Evolutionary conservation across 2,113 vertebrate genomes (phyloP).

Genomic region (Ochotona princeps): DNA sequence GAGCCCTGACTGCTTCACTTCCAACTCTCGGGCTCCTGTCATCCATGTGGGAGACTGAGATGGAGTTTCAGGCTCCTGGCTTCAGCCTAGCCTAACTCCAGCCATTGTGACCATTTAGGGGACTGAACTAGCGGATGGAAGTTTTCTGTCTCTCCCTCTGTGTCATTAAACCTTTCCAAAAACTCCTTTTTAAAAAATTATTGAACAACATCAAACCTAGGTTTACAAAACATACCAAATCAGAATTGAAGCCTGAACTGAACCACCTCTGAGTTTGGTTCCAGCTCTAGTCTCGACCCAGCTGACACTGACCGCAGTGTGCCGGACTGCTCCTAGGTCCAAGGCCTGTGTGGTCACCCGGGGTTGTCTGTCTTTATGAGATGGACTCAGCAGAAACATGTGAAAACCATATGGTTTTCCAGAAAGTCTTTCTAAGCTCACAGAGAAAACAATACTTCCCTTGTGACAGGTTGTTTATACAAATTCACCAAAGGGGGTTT

Average conservation of each 20-base stretch:
- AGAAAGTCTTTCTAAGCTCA: neutral
- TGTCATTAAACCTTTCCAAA: neutral
- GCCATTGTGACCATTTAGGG: too few species aligned
- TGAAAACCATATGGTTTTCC: slow-evolving; percentile 8
- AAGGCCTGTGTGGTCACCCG: neutral
- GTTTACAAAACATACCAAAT: slow-evolving; percentile 23
- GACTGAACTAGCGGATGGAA: too few species aligned
- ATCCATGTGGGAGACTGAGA: too few species aligned
- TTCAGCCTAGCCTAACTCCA: too few species aligned
- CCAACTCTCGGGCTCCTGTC: too few species aligned
- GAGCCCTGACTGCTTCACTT: too few species aligned
- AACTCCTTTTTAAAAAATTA: neutral
- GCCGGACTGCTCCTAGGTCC: neutral
- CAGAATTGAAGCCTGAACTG: slow-evolving; percentile 34
- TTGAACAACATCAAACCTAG: slow-evolving; percentile 3
- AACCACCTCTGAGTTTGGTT: neutral
- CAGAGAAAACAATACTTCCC: slow-evolving; percentile 2
- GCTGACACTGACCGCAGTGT: neutral
- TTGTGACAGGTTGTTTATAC: neutral
- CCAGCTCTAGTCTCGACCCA: neutral
- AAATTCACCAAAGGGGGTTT: neutral
- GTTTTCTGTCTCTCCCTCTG: too few species aligned
- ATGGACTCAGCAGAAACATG: neutral
- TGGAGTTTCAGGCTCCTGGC: too few species aligned
- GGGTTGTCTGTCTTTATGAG: neutral